Percentiles rank a stretch among this genome's conserved stretches.
These are phyloP conservation scores for Pterostichus madidus DNA, from an alignment of 2,888 invertebrate species.

Conservation along the genomic window DNA sequence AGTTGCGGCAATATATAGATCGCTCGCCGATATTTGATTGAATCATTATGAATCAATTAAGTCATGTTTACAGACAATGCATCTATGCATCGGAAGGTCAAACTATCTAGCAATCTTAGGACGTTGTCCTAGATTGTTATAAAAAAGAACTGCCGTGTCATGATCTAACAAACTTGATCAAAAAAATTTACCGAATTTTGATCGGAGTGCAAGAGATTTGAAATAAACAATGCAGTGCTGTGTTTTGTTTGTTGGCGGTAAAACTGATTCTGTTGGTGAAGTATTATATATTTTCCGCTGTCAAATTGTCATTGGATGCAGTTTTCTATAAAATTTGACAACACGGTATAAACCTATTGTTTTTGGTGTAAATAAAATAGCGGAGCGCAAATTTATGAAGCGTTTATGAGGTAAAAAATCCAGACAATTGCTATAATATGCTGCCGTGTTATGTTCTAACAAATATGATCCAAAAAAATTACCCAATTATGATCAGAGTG, in stretches of 20 bases:
- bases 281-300: too few species aligned
- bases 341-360: slow-evolving; percentile 11
- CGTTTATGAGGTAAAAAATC: slow-evolving; percentile 11
- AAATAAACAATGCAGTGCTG: slow-evolving; percentile 18
- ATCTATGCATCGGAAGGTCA: slow-evolving; percentile 59
- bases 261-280: not conserved
- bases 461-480: slow-evolving; percentile 24
- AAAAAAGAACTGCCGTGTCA: slow-evolving; percentile 50
- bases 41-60: slow-evolving; percentile 42
- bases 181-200: slow-evolving; percentile 33
- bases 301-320: too few species aligned
- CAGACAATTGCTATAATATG: slow-evolving; percentile 35
- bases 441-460: slow-evolving; percentile 37
- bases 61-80: slow-evolving; percentile 35
- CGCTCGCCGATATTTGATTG: slow-evolving; percentile 38
- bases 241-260: slow-evolving; percentile 18
- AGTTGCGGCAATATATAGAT: slow-evolving; percentile 27
- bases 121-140: slow-evolving; percentile 57
- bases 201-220: not conserved
- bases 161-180: slow-evolving; percentile 19
- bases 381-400: slow-evolving; percentile 12
- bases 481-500: slow-evolving; percentile 14
- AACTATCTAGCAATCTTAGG: slow-evolving; percentile 43
- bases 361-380: slow-evolving; percentile 36
- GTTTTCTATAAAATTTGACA: not conserved